These are phyloP conservation scores for Eulemur rufifrons DNA, from an alignment of 2,113 vertebrate species.

Conservation along the genomic window DNA sequence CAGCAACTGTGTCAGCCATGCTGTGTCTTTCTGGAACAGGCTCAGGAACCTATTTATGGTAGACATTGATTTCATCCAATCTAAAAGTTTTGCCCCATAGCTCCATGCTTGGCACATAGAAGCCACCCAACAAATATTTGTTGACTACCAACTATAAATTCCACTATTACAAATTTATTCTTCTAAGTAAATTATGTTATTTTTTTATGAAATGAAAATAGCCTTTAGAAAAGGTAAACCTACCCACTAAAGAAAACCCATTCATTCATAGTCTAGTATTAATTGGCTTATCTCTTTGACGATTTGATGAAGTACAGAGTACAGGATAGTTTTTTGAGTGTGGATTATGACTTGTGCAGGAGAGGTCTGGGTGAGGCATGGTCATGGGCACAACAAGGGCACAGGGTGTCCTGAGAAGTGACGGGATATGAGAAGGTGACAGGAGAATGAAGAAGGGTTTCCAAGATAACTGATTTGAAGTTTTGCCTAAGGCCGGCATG, in stretches of 20 bases:
- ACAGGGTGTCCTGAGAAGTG: neutral
- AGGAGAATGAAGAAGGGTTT: neutral
- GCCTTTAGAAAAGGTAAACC: neutral
- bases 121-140: neutral
- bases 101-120: neutral
- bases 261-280: neutral
- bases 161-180: neutral
- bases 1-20: neutral
- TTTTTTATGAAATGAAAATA: constrained; percentile 14
- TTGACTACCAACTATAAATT: neutral
- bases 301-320: neutral
- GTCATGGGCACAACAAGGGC: neutral
- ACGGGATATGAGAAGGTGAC: neutral
- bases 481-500: neutral
- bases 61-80: neutral
- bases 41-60: neutral
- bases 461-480: neutral
- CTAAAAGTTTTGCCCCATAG: neutral
- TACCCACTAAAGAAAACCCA: neutral
- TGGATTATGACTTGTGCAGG: neutral
- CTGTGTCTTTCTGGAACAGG: neutral
- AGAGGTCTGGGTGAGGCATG: neutral
- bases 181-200: neutral
- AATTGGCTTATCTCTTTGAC: neutral
- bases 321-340: neutral